Evolutionary conservation across 1,140 invertebrate genomes (phyloP), one percentile per base, ranked within the genome.

Genomic region (Acromyrmex charruanus): DNA sequence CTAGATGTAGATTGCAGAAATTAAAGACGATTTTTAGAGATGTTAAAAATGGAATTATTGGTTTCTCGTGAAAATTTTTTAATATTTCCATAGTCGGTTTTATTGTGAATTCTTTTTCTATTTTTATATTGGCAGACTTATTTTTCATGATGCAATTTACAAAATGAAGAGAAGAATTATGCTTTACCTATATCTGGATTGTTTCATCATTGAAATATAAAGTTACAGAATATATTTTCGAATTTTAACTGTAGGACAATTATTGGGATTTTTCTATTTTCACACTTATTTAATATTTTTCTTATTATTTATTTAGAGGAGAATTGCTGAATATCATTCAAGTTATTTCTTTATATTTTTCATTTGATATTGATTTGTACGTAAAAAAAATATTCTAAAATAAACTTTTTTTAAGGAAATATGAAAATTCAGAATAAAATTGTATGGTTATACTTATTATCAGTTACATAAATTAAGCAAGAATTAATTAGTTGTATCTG

Each of bases 11-110:
- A 55, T 68, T 68, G 65, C 49, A 35, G 18, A 69, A 3, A 79
- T 25, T 69, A 68, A 35, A 79, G 14, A 2, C n/a, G 14, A 80
- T 69, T 53, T 74, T 61, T 49, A 82, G 25, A 82, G 55, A 25
- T 12, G 65, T 72, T 31, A 9, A 25, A 5, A 28, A 71, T 81
- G 2, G 14, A 31, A 71, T 16, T 21, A 14, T 65, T 68, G 0
- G 25, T 28, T 66, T 55, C 10, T 44, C 39, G 25, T 21, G n/a
- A 25, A 61, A 21, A 59, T 2, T 58, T 2, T 58, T 72, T 72
- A 18, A n/a, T 55, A 31, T 65, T 72, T 44, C 2, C 9, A 5
- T 71, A n/a, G 25, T 59, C 5, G 2, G 51, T 35, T 51, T 51
- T 16, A 31, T 16, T 21, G 21, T 44, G 5, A 21, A 35, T 35